These are phyloP conservation scores for Heliconius hewitsoni DNA, from an alignment of 1,140 invertebrate genomes.

Conservation along the genomic window DNA sequence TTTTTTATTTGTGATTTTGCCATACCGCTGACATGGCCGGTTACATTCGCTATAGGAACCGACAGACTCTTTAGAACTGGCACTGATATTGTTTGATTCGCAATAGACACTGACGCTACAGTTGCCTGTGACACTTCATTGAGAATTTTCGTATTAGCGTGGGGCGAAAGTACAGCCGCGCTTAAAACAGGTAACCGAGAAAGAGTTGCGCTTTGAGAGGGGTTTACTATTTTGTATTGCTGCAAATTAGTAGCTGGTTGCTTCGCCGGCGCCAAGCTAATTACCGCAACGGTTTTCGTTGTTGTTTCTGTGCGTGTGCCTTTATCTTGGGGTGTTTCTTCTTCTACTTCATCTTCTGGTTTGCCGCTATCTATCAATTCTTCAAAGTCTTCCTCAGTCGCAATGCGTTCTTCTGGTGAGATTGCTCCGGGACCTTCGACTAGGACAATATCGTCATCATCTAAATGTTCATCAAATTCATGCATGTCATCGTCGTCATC, in stretches of 20 bases:
- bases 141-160: constrained; percentile 76
- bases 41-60: constrained; percentile 65
- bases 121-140: constrained; percentile 79
- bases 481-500: constrained; percentile 76
- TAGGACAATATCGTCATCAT: constrained; percentile 84
- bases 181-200: constrained; percentile 71
- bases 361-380: constrained; percentile 83
- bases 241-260: constrained; percentile 65
- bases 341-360: constrained; percentile 76
- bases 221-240: constrained; percentile 77
- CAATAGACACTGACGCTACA: constrained; percentile 82
- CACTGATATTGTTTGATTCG: constrained; percentile 83
- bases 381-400: constrained; percentile 84
- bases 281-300: constrained; percentile 79
- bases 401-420: constrained; percentile 83
- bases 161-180: constrained; percentile 70
- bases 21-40: constrained; percentile 53
- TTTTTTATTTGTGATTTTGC: constrained; percentile 74
- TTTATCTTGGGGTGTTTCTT: constrained; percentile 56
- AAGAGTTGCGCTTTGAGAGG: constrained; percentile 57
- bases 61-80: constrained; percentile 82
- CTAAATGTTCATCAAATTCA: constrained; percentile 77
- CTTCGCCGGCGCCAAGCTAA: constrained; percentile 73
- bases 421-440: constrained; percentile 82
- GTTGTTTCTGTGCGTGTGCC: constrained; percentile 74